Conservation (phyloP, 2,113 vertebrate genomes). For the Dinomys branickii region DNA sequence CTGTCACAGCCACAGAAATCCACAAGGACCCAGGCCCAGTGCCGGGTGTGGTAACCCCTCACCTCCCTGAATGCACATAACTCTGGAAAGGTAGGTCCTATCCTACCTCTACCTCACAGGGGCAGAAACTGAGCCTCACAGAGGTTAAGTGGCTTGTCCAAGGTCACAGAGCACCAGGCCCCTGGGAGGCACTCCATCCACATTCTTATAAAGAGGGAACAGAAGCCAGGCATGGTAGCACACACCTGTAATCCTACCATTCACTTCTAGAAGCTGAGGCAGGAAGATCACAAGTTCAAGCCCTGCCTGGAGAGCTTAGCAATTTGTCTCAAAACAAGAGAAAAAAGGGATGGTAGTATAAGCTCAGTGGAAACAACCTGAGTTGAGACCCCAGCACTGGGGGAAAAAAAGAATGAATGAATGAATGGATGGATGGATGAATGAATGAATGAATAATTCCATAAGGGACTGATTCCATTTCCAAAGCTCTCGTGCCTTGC, state of each 20-base stretch:
- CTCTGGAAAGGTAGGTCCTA: not conserved
- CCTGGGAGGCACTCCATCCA: not conserved
- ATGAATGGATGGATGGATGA: not conserved
- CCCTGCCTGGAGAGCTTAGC: not conserved
- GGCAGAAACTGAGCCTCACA: slow-evolving; percentile 15
- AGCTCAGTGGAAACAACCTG: not conserved
- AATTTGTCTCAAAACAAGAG: not conserved
- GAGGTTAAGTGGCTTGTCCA: not conserved
- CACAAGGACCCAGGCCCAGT: not conserved
- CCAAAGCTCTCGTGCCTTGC: not conserved
- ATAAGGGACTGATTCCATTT: not conserved
- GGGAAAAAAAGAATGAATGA: not conserved
- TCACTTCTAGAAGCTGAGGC: not conserved
- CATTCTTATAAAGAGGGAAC: not conserved
- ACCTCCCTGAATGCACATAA: not conserved
- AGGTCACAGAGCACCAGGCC: slow-evolving; percentile 21
- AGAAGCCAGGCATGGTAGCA: not conserved
- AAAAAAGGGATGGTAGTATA: not conserved
- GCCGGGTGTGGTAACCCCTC: not conserved
- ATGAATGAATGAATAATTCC: not conserved
- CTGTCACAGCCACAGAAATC: not conserved
- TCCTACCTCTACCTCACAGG: not conserved
- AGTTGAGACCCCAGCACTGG: not conserved
- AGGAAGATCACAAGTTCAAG: not conserved
- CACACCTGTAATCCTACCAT: not conserved